Evolutionary conservation across 1,140 invertebrate genomes (phyloP), one percentile per base, ranked within the genome.

Genomic region (Drosophila ercepeae): DNA sequence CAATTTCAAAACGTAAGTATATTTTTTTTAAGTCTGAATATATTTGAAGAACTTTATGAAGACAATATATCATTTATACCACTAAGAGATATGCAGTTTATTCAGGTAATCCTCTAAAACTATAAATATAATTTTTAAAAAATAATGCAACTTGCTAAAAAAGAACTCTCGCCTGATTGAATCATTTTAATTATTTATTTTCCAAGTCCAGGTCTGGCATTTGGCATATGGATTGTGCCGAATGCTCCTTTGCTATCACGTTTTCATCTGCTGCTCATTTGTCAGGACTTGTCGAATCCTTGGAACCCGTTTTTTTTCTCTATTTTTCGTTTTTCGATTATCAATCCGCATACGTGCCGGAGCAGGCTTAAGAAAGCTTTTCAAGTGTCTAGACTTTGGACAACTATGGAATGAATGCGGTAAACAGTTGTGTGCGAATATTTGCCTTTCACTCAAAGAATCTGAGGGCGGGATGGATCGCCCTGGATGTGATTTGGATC

Each of bases 1-100:
- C 42, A 39, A 46, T 60, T 68, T 52, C 54, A 73, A 64, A 75
- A 82, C 78, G 78, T 82, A 42, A 82, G 78, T 82, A 82, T 2
- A n/a, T 25, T 49, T 44, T 27, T 34, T 7, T 13, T 36, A 51
- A 44, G 34, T 34, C 42, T 9, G 46, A 19, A 36, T 41, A 60
- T 82, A 76, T 63, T 73, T 53, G 25, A 61, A 51, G 71, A 71
- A 55, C 68, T 77, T 63, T 45, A 13, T 27, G 36, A 21, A 21
- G 50, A 8, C 7, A n/a, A 36, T 53, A 44, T 21, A 16, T 48
- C 1, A 5, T 34, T 6, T 50, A 57, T 55, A 57, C 44, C 63
- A 34, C 13, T 45, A 0, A 42, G 34, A 44, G 72, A 82, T 81
- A 81, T 82, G 77, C 77, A 67, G 73, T 81, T 42, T 8, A 42